phyloP scores from a whole-genome alignment of 2,888 invertebrate genomes.

The Rotaria macrura region DNA sequence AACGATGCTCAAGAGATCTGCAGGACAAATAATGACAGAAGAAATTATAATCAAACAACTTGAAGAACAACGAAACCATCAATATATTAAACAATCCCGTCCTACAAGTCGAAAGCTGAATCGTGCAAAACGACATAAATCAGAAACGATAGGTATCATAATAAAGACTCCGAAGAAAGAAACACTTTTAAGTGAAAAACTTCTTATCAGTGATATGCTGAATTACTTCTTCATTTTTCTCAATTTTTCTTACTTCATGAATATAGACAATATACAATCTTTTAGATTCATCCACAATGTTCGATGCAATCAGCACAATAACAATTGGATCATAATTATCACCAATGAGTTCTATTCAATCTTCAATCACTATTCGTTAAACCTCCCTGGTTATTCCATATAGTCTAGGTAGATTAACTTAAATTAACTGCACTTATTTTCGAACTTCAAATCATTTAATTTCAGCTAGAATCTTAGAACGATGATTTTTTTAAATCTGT shows the following conservation, averaged over 20 bases:
- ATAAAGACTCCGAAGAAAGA: fast-evolving
- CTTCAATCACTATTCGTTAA: too few relatives aligned
- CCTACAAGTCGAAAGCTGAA: neutral
- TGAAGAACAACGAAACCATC: neutral
- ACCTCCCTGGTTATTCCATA: too few relatives aligned
- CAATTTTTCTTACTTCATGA: neutral
- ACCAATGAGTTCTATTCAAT: too few relatives aligned
- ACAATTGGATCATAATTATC: neutral
- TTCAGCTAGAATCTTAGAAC: too few relatives aligned
- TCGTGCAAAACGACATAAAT: neutral
- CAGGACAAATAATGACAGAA: neutral
- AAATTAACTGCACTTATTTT: too few relatives aligned
- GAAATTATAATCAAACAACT: neutral
- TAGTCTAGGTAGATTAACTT: too few relatives aligned
- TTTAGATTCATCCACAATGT: neutral
- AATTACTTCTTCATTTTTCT: neutral
- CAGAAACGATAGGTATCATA: neutral
- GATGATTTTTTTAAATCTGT: too few relatives aligned
- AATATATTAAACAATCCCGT: neutral
- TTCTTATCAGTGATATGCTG: neutral
- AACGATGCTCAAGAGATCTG: neutral
- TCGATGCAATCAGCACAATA: neutral
- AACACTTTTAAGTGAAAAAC: neutral
- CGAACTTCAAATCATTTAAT: too few relatives aligned
- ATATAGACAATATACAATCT: neutral